Evolutionary conservation across 1,140 invertebrate genomes (phyloP), one percentile per base, ranked within the genome.

Genomic region (Panagrolaimus sp.): DNA sequence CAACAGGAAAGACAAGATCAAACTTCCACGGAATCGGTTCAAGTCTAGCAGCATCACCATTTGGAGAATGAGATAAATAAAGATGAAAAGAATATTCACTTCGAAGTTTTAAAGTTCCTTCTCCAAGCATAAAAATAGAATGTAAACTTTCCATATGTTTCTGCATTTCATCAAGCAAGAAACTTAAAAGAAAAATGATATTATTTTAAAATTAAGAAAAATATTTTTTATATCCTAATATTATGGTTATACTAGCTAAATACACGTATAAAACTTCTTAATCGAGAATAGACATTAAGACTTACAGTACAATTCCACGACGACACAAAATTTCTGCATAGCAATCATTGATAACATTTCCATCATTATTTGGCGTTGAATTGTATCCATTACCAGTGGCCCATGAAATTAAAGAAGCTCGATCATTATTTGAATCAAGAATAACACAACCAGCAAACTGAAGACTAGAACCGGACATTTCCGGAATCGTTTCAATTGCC

Each of bases 251-350:
- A n/a, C n/a, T n/a, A 38, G 32, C 7, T 7, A 38, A 38, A 58
- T 28, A 24, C n/a, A 58, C 0, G 46, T 4, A 21, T 52, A 5
- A 26, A n/a, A 26, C 48, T 8, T 52, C 26, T 9, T 8, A 52
- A 21, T 12, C 9, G 12, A 14, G 24, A 15, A 52, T 21, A 9
- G 26, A 7, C 17, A 52, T 8, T 24, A 6, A 24, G 5, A 21
- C 52, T 58, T 28, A 58, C 52, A 12, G 21, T 21, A 21, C 10
- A 58, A 58, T 21, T 21, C 52, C 52, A 26, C 52, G 52, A 21
- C 52, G 52, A 17, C 52, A 58, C 17, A 58, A 58, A 58, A 58
- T n/a, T 17, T 58, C 52, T 5, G 52, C 52, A 58, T n/a, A 58
- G 21, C 52, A 58, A 14, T 58, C 52, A 58, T 58, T 58, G 10